phyloP scores from a whole-genome alignment of 2,888 invertebrate genomes.

The Eristalinus sepulchralis region DNA sequence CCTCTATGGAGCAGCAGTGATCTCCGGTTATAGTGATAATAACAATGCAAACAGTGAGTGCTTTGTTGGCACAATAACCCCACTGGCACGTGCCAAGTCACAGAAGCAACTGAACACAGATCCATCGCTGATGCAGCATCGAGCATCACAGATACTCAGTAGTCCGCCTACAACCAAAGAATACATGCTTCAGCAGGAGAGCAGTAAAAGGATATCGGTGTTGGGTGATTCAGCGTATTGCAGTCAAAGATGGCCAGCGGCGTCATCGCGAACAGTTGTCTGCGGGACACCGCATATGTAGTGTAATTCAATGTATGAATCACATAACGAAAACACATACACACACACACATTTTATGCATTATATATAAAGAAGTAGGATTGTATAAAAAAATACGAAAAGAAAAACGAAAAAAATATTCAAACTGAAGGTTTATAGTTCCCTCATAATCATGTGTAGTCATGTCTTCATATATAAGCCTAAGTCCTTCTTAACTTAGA shows the following conservation, averaged over 20 bases:
- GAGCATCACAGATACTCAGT: slow-evolving; percentile 82
- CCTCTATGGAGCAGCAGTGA: slow-evolving; percentile 80
- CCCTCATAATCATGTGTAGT: slow-evolving; percentile 71
- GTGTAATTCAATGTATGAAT: slow-evolving; percentile 72
- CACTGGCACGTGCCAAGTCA: slow-evolving; percentile 86
- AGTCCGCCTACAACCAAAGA: slow-evolving; percentile 76
- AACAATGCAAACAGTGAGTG: slow-evolving; percentile 83
- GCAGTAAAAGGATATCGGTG: slow-evolving; percentile 79
- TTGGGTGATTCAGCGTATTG: slow-evolving; percentile 81
- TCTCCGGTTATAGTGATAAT: slow-evolving; percentile 83
- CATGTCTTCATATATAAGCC: slow-evolving; percentile 70
- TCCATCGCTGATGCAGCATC: slow-evolving; percentile 83
- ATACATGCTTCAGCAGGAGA: slow-evolving; percentile 72
- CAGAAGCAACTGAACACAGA: slow-evolving; percentile 94
- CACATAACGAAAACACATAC: slow-evolving; percentile 28
- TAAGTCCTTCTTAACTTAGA: slow-evolving; percentile 37
- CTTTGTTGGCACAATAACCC: slow-evolving; percentile 80
- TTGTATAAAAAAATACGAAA: slow-evolving; percentile 38
- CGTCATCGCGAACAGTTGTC: slow-evolving; percentile 78
- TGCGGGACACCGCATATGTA: slow-evolving; percentile 81
- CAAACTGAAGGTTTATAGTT: slow-evolving; percentile 70
- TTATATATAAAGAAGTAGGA: slow-evolving; percentile 34
- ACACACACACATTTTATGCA: neutral
- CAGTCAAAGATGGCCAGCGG: slow-evolving; percentile 80
- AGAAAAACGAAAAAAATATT: slow-evolving; percentile 51